Evolutionary conservation across 2,888 invertebrate genomes (phyloP).

Genomic region (Dastarcus helophoroides): DNA sequence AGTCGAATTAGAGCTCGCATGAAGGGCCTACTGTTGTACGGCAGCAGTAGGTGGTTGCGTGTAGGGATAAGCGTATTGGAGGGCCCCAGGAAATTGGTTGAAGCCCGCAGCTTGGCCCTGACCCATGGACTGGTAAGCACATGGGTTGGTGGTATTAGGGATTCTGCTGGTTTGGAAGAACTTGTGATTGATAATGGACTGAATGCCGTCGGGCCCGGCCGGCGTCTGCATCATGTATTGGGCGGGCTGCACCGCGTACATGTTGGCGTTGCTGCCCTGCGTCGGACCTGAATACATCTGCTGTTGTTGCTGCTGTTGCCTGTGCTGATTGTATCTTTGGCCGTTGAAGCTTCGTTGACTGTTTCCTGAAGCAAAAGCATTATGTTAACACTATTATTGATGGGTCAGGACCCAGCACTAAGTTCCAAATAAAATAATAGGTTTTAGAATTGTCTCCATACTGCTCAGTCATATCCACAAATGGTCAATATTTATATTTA

Average conservation of each 20-base stretch:
- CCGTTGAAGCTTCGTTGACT: conserved; percentile 27
- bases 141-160: conserved; percentile 43
- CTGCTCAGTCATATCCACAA: no score
- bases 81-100: conserved; percentile 57
- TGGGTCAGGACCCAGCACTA: no score
- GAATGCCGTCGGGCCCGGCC: conserved; percentile 40
- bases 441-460: no score
- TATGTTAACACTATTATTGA: no score
- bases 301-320: no score
- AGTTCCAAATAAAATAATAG: no score
- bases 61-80: conserved; percentile 50
- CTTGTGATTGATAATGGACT: conserved; percentile 53
- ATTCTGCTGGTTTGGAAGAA: conserved; percentile 58
- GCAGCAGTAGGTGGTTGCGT: conserved; percentile 51
- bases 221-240: conserved; percentile 39
- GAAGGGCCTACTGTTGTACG: conserved; percentile 54
- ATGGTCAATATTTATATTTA: no score
- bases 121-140: conserved; percentile 50
- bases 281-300: conserved; percentile 28
- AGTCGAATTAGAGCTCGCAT: no score
- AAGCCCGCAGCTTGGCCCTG: conserved; percentile 40
- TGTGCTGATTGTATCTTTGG: conserved; percentile 26
- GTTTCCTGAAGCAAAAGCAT: conserved; percentile 36
- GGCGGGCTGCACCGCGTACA: conserved; percentile 30
- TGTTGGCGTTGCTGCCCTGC: conserved; percentile 26